Base-by-base conservation (phyloP, 2,888 invertebrate species). In the Leptinotarsa juncta region DNA sequence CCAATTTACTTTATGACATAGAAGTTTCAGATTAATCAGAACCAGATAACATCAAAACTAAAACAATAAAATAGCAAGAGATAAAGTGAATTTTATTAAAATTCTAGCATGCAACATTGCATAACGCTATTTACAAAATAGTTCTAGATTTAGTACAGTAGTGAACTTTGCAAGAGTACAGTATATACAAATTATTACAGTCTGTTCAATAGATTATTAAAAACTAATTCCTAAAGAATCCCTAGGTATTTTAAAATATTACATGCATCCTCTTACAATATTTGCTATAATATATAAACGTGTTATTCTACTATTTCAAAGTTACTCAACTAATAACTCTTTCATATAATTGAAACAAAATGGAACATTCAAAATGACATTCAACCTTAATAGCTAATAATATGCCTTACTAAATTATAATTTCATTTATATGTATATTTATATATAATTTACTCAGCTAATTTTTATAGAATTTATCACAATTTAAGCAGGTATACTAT, bases 401-500 rank as follows among this genome's bases (percentile, higher is more conserved):
- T 75, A 74, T 75, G 76, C 74, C 51, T 71, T 74, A 78, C 73
- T 76, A 78, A 78, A 77, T 71, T 74, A 77, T 70, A 68, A 67
- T 74, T 77, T 55, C 48, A 57, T 69, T 12, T 50, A 67, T 23
- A 16, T 23, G 23, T 57, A 57, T 57, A n/a, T n/a, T n/a, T n/a
- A 57, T 55, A 55, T 55, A 55, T 55, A 55, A 76, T 73, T 77
- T 68, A 79, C 74, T 79, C 68, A 74, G 74, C 72, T 74, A 76
- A 57, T 73, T 79, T 78, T 73, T 65, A 76, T 76, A 70, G 79
- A 70, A 74, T 82, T 80, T 87, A 86, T 86, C 86, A 87, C 86
- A 87, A 84, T 86, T 80, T 83, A 87, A 86, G 87, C 86, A 85
- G 85, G 85, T 86, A 84, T 82, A 83, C 84, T 84, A 85, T 78